Percentiles rank a stretch among this genome's conserved stretches.
Conservation (phyloP, 1,140 invertebrate species). For the Brachionus rubens region DNA sequence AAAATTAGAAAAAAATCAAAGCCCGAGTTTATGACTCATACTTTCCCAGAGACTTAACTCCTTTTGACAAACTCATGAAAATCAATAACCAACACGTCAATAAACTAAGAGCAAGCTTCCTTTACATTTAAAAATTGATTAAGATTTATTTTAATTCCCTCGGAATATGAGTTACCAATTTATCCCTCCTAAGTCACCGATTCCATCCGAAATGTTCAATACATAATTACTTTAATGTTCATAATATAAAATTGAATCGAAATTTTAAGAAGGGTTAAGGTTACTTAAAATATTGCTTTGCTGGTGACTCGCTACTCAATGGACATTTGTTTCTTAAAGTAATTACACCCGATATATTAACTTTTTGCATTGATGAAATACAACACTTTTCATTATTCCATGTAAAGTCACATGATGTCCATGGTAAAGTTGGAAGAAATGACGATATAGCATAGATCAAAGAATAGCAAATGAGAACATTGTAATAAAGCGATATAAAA, state of each 20-base stretch:
- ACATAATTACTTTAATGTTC: constrained; percentile 38
- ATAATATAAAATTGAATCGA: background rate
- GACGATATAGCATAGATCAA: constrained; percentile 54
- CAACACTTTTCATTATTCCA: constrained; percentile 43
- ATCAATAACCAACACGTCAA: constrained; percentile 31
- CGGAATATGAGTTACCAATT: constrained; percentile 16
- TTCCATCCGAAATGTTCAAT: constrained; percentile 34
- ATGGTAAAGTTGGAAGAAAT: constrained; percentile 66
- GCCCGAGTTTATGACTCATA: background rate
- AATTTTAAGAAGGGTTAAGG: background rate
- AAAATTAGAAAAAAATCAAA: background rate
- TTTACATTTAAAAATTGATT: background rate
- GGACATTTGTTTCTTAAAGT: constrained; percentile 6
- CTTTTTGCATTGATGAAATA: background rate
- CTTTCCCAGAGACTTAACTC: constrained; percentile 50
- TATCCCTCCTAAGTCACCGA: constrained; percentile 33
- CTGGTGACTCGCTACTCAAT: constrained; percentile 25
- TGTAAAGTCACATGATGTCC: constrained; percentile 66
- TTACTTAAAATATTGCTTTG: constrained; percentile 46
- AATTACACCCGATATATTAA: background rate
- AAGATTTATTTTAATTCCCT: background rate
- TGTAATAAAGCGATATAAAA: constrained; percentile 48
- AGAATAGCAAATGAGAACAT: constrained; percentile 45
- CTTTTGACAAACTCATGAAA: constrained; percentile 39
- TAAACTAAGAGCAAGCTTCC: constrained; percentile 38